Evolutionary conservation across 2,888 invertebrate genomes (phyloP).

Genomic region (Argyresthia albistria): DNA sequence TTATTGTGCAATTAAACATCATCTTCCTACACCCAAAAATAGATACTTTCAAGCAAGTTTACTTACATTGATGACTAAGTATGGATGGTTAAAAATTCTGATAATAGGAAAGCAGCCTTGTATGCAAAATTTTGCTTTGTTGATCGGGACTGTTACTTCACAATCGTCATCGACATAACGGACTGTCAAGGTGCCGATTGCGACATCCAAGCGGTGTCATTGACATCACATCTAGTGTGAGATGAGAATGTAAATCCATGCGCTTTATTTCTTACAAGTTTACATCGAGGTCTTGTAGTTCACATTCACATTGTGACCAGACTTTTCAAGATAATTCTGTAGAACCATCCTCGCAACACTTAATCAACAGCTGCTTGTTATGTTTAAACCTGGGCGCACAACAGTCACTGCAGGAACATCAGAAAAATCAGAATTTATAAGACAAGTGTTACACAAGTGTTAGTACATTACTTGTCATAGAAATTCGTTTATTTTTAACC

Average conservation of each 20-base stretch:
- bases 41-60: neutral
- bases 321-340: too few species aligned
- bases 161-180: constrained; percentile 34
- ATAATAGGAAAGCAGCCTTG: neutral
- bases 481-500: too few species aligned
- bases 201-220: constrained; percentile 60
- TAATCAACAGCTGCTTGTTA: too few species aligned
- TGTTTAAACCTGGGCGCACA: too few species aligned
- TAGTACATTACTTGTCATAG: too few species aligned
- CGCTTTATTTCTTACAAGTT: too few species aligned
- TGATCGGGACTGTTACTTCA: constrained; percentile 30
- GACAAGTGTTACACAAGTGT: too few species aligned
- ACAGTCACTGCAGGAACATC: too few species aligned
- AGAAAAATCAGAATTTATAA: too few species aligned
- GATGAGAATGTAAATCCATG: constrained; percentile 6
- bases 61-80: neutral
- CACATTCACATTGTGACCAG: too few species aligned
- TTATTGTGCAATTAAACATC: constrained; percentile 58
- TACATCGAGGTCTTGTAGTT: too few species aligned
- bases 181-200: constrained; percentile 59
- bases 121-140: neutral
- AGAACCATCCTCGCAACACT: too few species aligned
- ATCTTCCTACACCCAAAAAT: neutral
- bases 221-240: constrained; percentile 55
- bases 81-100: neutral